A percentile compares a stretch with the other conserved stretches of the same genome.
Conservation (phyloP, 2,113 vertebrate species). For the Corvus cornix region DNA sequence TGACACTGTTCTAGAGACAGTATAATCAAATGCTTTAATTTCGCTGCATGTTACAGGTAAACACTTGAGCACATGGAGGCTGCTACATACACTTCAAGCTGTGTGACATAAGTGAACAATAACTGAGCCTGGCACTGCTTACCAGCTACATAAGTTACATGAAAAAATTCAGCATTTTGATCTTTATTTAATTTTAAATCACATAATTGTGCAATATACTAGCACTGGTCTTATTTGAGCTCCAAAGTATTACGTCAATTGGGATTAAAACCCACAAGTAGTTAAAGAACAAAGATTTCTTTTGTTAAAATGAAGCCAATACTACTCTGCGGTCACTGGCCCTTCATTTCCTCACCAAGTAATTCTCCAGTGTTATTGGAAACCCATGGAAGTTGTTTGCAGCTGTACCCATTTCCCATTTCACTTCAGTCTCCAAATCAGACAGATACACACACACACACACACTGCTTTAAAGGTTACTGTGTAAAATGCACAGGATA, state of each 20-base stretch:
- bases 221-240: background rate
- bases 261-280: constrained; percentile 13
- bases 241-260: background rate
- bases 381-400: constrained; percentile 86
- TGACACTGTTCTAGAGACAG: background rate
- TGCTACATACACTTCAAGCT: accelerated
- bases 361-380: constrained; percentile 70
- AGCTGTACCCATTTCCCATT: constrained; percentile 81
- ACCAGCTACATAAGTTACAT: background rate
- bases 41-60: background rate
- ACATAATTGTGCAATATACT: background rate
- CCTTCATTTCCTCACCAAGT: constrained; percentile 62
- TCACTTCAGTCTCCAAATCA: constrained; percentile 64
- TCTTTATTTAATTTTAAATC: background rate
- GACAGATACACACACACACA: background rate
- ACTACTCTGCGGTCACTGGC: background rate
- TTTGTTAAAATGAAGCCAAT: constrained; percentile 36
- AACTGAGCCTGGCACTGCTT: background rate
- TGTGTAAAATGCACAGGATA: constrained; percentile 24
- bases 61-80: background rate
- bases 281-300: constrained; percentile 47
- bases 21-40: background rate
- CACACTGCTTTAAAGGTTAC: constrained; percentile 38
- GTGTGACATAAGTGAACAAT: background rate
- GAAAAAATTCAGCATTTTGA: background rate